Base-by-base conservation (phyloP, 1,140 invertebrate species). In the Ceratina australensis region DNA sequence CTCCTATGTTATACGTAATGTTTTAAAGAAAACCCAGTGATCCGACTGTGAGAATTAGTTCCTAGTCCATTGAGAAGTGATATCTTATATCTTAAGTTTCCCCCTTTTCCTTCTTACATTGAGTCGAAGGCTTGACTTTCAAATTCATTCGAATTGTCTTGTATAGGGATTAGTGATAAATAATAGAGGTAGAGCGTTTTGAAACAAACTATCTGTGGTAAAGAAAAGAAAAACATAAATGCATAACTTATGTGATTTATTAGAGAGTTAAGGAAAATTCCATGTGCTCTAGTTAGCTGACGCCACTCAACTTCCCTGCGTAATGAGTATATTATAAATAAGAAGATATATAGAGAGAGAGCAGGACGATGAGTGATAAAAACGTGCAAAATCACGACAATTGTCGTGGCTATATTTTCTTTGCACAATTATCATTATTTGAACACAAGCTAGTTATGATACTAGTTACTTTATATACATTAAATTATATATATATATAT, bases 61-160 rank as follows among this genome's bases (percentile, higher is more conserved):
- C 87, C 88, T 90, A 90, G 88, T 90, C 88, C 76, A 81, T 72
- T 85, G 75, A 79, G 72, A 86, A 86, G 88, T 89, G 89, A 90
- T 89, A 88, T 73, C 18, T 63, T 86, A 82, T 56, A 10, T 50
- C 57, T 68, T 84, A 85, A 64, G 50, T 78, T 50, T 10, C 78
- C 47, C 16, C 74, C 13, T 83, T 80, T 78, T n/a, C 7, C 60
- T 67, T 33, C 80, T 87, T 72, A 78, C 73, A 10, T 42, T 10
- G 33, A 10, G 10, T 63, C 47, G 60, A 86, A 86, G 86, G 82
- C 85, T 85, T 88, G 80, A 85, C 80, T 86, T 80, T 77, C 77
- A 86, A 85, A 84, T 81, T 82, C 77, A 81, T 78, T 85, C 59
- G 69, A 83, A 80, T 67, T 65, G 8, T 74, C 22, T 74, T 20